Percentiles rank a stretch among this genome's conserved stretches.
Conservation (phyloP, 2,888 invertebrate species). For the Xestia ashworthii region DNA sequence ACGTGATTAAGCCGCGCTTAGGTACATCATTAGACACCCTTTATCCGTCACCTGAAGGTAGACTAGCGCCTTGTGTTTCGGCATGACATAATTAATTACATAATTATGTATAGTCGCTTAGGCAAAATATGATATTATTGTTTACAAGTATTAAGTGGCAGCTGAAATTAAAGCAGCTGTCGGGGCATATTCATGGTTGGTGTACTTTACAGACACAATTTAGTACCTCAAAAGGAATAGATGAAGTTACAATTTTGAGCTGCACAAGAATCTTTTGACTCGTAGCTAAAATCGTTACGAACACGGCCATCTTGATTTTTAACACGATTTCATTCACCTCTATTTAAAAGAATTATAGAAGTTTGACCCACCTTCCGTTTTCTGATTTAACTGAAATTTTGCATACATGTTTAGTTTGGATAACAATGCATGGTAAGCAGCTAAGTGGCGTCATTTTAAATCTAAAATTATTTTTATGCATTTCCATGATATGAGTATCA, state of each 20-base stretch:
- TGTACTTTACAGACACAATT: neutral
- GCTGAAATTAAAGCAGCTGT: neutral
- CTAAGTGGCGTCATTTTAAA: no score
- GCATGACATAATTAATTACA: conserved; percentile 35
- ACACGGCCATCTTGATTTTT: neutral
- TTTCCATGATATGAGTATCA: no score
- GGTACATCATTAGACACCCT: conserved; percentile 50
- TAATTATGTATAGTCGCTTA: conserved; percentile 10
- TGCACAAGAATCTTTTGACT: neutral
- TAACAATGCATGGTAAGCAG: no score
- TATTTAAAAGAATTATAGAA: no score
- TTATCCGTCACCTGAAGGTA: conserved; percentile 28
- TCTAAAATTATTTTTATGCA: no score
- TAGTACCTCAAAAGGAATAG: neutral
- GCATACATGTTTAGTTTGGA: no score
- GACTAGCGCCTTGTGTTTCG: conserved; percentile 34
- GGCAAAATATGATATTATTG: conserved; percentile 25
- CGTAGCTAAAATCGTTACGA: neutral
- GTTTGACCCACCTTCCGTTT: no score
- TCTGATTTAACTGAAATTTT: no score
- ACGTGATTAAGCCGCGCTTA: conserved; percentile 46
- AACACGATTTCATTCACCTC: no score
- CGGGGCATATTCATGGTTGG: neutral
- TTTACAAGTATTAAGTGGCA: neutral
- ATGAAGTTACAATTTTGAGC: neutral